phyloP scores from a whole-genome alignment of 2,113 vertebrate species.

The Noturus placidus region DNA sequence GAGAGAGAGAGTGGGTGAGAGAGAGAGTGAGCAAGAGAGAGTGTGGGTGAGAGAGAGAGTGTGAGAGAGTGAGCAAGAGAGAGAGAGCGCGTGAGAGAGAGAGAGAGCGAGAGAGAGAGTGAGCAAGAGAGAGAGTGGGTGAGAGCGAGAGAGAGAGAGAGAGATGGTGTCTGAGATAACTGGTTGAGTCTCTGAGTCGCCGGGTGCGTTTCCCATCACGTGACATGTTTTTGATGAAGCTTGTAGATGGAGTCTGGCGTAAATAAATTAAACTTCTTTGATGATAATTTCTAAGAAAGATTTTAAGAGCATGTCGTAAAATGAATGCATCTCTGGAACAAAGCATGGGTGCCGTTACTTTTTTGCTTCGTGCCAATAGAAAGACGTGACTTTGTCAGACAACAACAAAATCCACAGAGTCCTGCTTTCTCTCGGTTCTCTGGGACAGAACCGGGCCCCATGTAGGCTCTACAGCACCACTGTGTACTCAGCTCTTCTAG shows the following conservation, averaged over 20 bases:
- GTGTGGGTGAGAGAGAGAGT: too few species aligned
- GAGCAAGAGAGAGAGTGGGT: not conserved
- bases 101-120: too few species aligned
- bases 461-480: not conserved
- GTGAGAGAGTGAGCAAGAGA: too few species aligned
- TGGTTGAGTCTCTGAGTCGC: not conserved
- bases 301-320: not conserved
- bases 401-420: not conserved
- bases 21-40: rapidly evolving
- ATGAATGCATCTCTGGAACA: not conserved
- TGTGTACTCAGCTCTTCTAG: not conserved
- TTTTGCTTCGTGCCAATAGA: not conserved
- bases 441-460: not conserved
- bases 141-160: not conserved
- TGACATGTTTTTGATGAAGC: not conserved
- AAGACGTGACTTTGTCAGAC: not conserved
- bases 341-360: not conserved
- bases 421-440: not conserved
- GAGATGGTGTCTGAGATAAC: not conserved
- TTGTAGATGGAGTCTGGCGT: not conserved
- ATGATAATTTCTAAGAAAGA: not conserved
- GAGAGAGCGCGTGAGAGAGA: rapidly evolving
- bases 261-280: not conserved
- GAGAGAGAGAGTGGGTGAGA: too few species aligned
- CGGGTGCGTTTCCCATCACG: not conserved